Base-by-base conservation (phyloP, 2,113 vertebrate species). In the Hemiscyllium ocellatum region DNA sequence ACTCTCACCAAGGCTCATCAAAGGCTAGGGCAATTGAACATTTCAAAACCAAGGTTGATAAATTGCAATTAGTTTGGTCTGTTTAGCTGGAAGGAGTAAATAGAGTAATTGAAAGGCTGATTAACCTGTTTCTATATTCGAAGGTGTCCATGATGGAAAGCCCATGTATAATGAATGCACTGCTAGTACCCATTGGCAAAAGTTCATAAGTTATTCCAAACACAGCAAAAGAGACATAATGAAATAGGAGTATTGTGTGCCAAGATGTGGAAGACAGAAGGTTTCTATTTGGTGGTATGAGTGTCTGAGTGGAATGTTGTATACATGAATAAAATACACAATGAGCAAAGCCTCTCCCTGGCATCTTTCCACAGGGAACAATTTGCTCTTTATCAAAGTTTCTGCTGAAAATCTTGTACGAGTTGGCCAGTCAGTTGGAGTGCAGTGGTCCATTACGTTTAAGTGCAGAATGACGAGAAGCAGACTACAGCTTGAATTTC, bases 251-350 rank as follows among this genome's bases (percentile, higher is more conserved):
- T 91, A 15, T 91, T 66, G 19, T 37, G 15, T 65, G 52, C 61
- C 89, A 91, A 66, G 17, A 91, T 91, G 29, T 65, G 89, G 66
- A 19, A 65, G 89, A 91, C 89, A 91, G 89, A 91, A 65, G 52
- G 89, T n/a, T 91, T 91, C 29, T 37, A 91, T 66, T 93, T 93
- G 56, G 52, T 29, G 52, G 50, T 61, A 8, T 29, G 89, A 66
- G 65, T 93, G 56, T 19, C 61, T n/a, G 2, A 65, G 8, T 93
- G 89, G 61, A 91, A 37, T 37, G 61, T n/a, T 66, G 89, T 66
- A 37, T 66, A 42, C 89, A 68, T 93, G 33, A 37, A 19, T 66
- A 66, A 93, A 93, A 93, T 68, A 66, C 61, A 66, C 61, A 93
- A 93, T 66, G 61, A 93, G 89, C 56, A 61, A 91, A 33, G 15